Evolutionary conservation across 2,888 invertebrate species (phyloP), one percentile per base, ranked within the genome.

Genomic region (Herminia tarsipennalis): DNA sequence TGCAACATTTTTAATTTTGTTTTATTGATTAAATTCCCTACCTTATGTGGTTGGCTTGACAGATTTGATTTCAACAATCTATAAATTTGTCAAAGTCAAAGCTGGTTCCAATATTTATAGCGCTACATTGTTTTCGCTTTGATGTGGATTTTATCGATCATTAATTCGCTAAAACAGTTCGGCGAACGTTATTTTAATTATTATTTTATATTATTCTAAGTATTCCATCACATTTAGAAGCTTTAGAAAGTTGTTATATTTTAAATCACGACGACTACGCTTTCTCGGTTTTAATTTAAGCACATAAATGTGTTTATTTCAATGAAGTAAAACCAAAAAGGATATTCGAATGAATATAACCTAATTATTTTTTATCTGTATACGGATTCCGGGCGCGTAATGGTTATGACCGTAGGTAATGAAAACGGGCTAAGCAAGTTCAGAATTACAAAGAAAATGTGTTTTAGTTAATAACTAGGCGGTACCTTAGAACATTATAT

Each of bases 241-340:
- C 38, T 70, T 73, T 73, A 69, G 74, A 75, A 74, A 74, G 74
- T 70, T 69, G 70, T 58, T 55, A 56, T 55, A 56, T 62, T 59
- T 58, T 55, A 54, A 47, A 55, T 49, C 21, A 48, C 27, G 41
- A 45, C 39, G 34, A 46, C 55, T 43, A 24, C 14, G 46, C 66
- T 63, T 63, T 66, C 63, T 41, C 52, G 47, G 42, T 45, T 61
- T 66, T 48, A 54, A 56, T 13, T 34, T 13, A 33, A 10, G 14
- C 16, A 18, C 16, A 13, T 28, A 14, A 53, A 63, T 63, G 44
- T 27, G 44, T 45, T 24, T 16, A 24, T 8, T 24, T 24, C 16
- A 9, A 4, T 18, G 12, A 9, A 10, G 1, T 13, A 22, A 12
- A 28, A 34, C 9, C 8, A 2, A 17, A 17, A 21, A 27, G n/a